Base-by-base conservation (phyloP, 2,113 vertebrate species). In the Lutjanus erythropterus region DNA sequence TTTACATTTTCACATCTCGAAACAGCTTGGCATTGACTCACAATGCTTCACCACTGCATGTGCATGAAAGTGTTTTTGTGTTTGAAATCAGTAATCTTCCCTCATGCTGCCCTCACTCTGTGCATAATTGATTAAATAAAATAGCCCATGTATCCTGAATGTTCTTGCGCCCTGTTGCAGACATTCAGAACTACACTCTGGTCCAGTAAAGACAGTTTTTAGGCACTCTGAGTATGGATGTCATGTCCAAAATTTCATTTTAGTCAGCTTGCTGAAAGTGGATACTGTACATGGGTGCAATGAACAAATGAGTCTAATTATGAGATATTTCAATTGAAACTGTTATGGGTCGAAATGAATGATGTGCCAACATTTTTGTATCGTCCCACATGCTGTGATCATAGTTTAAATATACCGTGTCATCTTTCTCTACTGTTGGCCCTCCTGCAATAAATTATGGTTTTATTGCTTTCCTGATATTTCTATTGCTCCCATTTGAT, bases 401-500 rank as follows among this genome's bases (percentile, higher is more conserved):
- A 75, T 29, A 77, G 64, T 60, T 71, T 56, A 70, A 80, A 73
- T 60, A 80, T 3, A 37, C 18, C 11, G 50, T 53, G 62, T 60
- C 82, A 64, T 56, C 70, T 82, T 59, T 75, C 78, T 58, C 42
- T 23, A 37, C 59, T 44, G 4, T 31, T 58, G 52, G 66, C 31
- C 31, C 75, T 44, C 49, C 52, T 64, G 44, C 27, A 29, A 60
- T 84, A 78, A 75, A 85, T 70, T 35, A 59, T 27, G 18, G 3
- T 64, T 75, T 61, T 66, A 88, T 85, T 75, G 55, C 49, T 64
- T 10, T 31, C 19, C 3, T 53, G 42, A 60, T 74, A 64, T 80
- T 87, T 78, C 49, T 53, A 59, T 62, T 39, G 65, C 69, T 67
- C 83, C 44, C 65, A 18, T 78, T 78, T 64, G 67, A 62, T 78